Evolutionary conservation across 1,140 invertebrate genomes (phyloP).

Genomic region (Drosophila triauraria): DNA sequence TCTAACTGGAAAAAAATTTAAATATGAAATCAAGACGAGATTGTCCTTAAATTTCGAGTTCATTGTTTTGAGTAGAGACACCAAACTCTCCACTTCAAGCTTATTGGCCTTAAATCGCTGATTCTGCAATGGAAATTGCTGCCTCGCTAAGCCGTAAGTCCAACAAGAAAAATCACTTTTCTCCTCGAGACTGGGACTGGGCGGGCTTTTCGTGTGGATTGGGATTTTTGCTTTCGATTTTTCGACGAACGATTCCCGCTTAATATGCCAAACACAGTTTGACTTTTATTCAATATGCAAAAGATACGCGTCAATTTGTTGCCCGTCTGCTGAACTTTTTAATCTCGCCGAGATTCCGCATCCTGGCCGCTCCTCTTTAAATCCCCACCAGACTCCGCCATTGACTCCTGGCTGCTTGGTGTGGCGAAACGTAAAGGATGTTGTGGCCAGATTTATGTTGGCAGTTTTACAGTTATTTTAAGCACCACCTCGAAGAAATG

Average conservation of each 20-base stretch:
- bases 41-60: background rate
- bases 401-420: conserved; percentile 59
- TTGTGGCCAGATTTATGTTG: conserved; percentile 83
- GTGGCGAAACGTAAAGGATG: conserved; percentile 72
- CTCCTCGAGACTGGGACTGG: conserved; percentile 16
- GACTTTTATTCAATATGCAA: conserved; percentile 82
- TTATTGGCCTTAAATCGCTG: conserved; percentile 61
- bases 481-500: conserved; percentile 57
- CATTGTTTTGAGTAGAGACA: conserved; percentile 14
- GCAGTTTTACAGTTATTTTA: conserved; percentile 82
- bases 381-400: conserved; percentile 32
- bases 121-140: conserved; percentile 57
- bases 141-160: conserved; percentile 73
- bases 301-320: conserved; percentile 77
- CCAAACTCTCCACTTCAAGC: conserved; percentile 10
- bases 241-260: conserved; percentile 50
- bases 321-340: conserved; percentile 62
- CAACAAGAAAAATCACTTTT: conserved; percentile 82
- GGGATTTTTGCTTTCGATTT: conserved; percentile 78
- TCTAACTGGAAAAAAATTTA: background rate
- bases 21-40: background rate
- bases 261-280: conserved; percentile 83
- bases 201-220: background rate
- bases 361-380: conserved; percentile 20
- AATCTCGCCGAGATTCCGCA: conserved; percentile 40